These are phyloP conservation scores for Drosophila melanica DNA, from an alignment of 1,140 invertebrate genomes.

Conservation along the genomic window DNA sequence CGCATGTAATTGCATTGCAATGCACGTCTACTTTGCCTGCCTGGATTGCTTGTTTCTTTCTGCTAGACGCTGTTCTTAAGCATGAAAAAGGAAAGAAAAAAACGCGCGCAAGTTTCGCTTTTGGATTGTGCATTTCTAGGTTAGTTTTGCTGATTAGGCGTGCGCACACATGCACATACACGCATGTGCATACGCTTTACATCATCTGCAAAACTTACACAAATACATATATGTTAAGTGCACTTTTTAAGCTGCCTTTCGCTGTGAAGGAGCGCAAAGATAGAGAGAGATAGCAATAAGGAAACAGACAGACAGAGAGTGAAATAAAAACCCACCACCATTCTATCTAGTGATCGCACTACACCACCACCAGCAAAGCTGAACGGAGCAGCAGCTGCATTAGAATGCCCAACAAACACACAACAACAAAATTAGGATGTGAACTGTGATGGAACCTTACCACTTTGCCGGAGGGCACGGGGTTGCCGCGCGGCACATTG, in stretches of 20 bases:
- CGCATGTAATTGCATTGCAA: slow-evolving; percentile 59
- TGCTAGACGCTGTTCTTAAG: slow-evolving; percentile 23
- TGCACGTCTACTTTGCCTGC: slow-evolving; percentile 19
- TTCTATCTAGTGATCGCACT: slow-evolving; percentile 56
- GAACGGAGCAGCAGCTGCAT: slow-evolving; percentile 63
- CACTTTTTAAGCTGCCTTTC: slow-evolving; percentile 4
- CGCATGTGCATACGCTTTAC: not conserved
- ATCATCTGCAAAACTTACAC: slow-evolving; percentile 35
- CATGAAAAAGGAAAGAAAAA: slow-evolving; percentile 14
- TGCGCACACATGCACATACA: slow-evolving; percentile 7
- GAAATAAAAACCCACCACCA: slow-evolving; percentile 51
- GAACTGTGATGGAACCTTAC: slow-evolving; percentile 51
- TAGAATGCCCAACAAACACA: slow-evolving; percentile 50
- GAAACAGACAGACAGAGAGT: slow-evolving; percentile 21
- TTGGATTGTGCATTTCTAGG: slow-evolving; percentile 59
- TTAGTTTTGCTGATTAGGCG: slow-evolving; percentile 59
- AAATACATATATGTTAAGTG: slow-evolving; percentile 6
- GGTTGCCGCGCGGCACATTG: slow-evolving; percentile 61
- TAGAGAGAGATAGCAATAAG: slow-evolving; percentile 8
- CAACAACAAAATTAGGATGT: slow-evolving; percentile 27
- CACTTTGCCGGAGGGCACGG: slow-evolving; percentile 67
- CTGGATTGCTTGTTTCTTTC: slow-evolving; percentile 13
- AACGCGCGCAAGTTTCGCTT: slow-evolving; percentile 55
- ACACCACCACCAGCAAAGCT: slow-evolving; percentile 63
- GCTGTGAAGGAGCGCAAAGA: slow-evolving; percentile 9